Percentiles rank a stretch among this genome's conserved stretches.
Evolutionary conservation across 2,797 vertebrate species (phyloP).

Genomic region (Nothura maculosa): DNA sequence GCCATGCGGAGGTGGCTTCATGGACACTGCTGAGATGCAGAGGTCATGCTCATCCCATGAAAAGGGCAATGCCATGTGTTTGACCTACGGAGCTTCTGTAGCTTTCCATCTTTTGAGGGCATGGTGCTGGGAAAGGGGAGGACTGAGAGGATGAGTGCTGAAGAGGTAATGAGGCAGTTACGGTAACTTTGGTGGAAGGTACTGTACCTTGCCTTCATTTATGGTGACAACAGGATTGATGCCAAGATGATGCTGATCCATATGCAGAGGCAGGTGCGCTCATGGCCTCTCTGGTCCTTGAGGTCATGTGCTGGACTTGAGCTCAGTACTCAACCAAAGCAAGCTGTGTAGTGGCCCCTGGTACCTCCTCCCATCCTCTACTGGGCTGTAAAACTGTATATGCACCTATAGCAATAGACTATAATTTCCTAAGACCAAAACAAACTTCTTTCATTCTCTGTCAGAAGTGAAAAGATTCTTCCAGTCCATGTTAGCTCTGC

Average conservation of each 20-base stretch:
- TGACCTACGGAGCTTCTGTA: accelerated
- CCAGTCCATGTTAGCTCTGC: neutral
- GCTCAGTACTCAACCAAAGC: neutral
- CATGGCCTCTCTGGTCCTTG: neutral
- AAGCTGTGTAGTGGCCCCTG: neutral
- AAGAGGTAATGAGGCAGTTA: neutral
- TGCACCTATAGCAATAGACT: neutral
- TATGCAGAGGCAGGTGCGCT: neutral
- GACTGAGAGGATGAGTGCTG: neutral
- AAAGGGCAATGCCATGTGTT: neutral
- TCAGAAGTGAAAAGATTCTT: neutral
- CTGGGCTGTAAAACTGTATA: neutral
- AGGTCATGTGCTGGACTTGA: neutral
- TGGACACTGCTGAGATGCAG: neutral
- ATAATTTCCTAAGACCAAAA: neutral
- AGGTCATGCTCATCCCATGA: accelerated
- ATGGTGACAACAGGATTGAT: neutral
- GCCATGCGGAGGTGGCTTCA: accelerated
- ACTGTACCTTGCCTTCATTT: neutral
- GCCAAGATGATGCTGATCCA: neutral
- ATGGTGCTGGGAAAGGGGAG: neutral
- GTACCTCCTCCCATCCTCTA: neutral
- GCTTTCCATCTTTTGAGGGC: neutral
- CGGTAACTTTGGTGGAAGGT: no score
- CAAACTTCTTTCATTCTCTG: neutral